Evolutionary conservation across 2,797 vertebrate species (phyloP), one percentile per base, ranked within the genome.

Genomic region (Smutsia temminckii): DNA sequence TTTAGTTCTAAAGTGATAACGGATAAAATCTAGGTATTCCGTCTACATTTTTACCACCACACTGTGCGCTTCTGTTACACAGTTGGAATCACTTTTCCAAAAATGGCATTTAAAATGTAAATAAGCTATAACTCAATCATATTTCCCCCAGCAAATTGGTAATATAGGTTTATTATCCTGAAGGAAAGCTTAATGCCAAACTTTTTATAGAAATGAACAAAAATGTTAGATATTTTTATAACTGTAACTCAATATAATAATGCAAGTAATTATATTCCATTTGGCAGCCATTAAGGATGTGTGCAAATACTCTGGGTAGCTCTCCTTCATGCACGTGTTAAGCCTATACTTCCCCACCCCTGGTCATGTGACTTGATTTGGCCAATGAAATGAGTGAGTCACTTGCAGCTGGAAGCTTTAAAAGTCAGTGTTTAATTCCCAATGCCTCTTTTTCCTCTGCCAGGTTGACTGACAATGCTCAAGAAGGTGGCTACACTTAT

Each of bases 151-250:
- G 49, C 17, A 91, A 95, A 86, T 27, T 10, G 87, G 27, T 25
- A 20, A 49, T 63, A 71, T 23, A 69, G 40, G 9, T 79, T 88
- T 94, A 80, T 29, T 74, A 85, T 81, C 17, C 46, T 53, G 8
- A 91, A 93, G 46, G 86, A 89, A 87, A 61, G 1, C 4, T 3
- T 32, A 89, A 61, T 29, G 63, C 23, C 37, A 55, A 74, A 69
- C 9, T 59, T 92, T 88, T 96, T 51, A 79, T 13, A 93, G 64
- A 93, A 72, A 95, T 61, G 46, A 78, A 8, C 51, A 91, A 46
- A 77, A 94, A 89, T 77, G 49, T 57, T 90, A 81, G 34, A 64
- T 57, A 51, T 89, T 57, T 86, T 57, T 12, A 57, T 68, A 93
- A 83, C 37, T 74, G 27, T 46, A 88, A 85, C 29, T 79, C 79